Evolutionary conservation across 2,113 vertebrate genomes (phyloP), one percentile per base, ranked within the genome.

Genomic region (Meriones unguiculatus): DNA sequence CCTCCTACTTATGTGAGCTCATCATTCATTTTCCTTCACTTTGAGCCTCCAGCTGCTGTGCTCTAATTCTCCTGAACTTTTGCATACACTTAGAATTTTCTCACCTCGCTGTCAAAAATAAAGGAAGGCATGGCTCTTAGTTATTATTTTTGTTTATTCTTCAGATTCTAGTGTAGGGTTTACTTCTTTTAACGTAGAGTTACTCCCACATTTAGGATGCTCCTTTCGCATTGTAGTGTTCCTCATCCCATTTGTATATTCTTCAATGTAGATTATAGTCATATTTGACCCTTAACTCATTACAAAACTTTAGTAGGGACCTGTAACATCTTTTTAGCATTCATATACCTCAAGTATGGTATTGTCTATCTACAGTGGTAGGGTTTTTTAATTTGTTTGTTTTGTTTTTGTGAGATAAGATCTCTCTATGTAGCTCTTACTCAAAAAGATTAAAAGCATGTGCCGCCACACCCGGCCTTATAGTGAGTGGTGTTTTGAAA

Each of bases 251-350:
- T 91, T 86, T 94, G 22, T 87, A 35, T 59, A 52, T 70, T 85
- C 24, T 92, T 59, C 22, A 57, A 18, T 57, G 87, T 90, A 73
- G 35, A 65, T 17, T 65, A 41, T 41, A 64, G 59, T 72, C 41
- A 88, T 8, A 91, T 94, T 70, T 90, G 32, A 94, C 38, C 70
- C 38, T n/a, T 86, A 35, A 65, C 57, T 82, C 17, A 30, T 41
- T 85, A 1, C 12, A 57, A 89, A 38, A 72, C 72, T 52, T 95
- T 67, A 91, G 1, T 93, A 2, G 90, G 67, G 32, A 52, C 28
- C 22, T 92, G 13, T 24, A 90, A 32, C 28, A 32, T 80, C 67
- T 89, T 96, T 96, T 75, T 80, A 25, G 7, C 65, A 73, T 92
- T 89, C 52, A 54, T 1, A 13, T 81, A 72, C 70, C 17, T 88